phyloP scores from a whole-genome alignment of 2,888 invertebrate species.

The Nematopogon swammerdamellus region DNA sequence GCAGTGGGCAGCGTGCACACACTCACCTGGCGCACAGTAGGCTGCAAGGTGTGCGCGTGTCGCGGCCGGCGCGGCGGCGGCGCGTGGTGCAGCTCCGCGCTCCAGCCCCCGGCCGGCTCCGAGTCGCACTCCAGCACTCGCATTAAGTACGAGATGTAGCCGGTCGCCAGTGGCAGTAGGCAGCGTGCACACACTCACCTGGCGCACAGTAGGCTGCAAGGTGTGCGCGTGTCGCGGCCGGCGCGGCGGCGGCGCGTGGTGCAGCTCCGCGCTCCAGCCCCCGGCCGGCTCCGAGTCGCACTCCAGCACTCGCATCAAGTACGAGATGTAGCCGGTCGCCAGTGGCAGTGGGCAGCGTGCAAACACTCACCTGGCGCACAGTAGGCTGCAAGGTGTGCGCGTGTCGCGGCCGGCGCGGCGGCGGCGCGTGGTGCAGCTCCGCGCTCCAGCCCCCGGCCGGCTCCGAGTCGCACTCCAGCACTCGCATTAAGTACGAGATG shows the following conservation, averaged over 20 bases:
- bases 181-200: no score
- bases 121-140: slow-evolving; percentile 86
- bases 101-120: slow-evolving; percentile 75
- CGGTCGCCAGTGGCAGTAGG: slow-evolving; percentile 78
- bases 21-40: no score
- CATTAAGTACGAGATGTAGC: slow-evolving; percentile 92
- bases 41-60: slow-evolving; percentile 16
- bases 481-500: slow-evolving; percentile 90
- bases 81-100: slow-evolving; percentile 72
- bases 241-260: slow-evolving; percentile 46
- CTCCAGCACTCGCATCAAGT: slow-evolving; percentile 84
- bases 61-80: slow-evolving; percentile 39
- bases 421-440: slow-evolving; percentile 65
- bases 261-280: slow-evolving; percentile 85
- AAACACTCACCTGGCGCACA: no score
- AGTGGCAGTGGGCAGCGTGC: slow-evolving; percentile 64
- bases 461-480: slow-evolving; percentile 82
- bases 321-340: slow-evolving; percentile 90
- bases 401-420: slow-evolving; percentile 33
- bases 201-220: no score
- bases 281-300: slow-evolving; percentile 80
- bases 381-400: slow-evolving; percentile 13
- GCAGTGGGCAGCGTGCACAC: no score
- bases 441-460: slow-evolving; percentile 84
- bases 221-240: slow-evolving; percentile 24